A percentile compares a stretch with the other conserved stretches of the same genome.
Evolutionary conservation across 2,888 invertebrate genomes (phyloP).

Genomic region (Lysandra coridon): DNA sequence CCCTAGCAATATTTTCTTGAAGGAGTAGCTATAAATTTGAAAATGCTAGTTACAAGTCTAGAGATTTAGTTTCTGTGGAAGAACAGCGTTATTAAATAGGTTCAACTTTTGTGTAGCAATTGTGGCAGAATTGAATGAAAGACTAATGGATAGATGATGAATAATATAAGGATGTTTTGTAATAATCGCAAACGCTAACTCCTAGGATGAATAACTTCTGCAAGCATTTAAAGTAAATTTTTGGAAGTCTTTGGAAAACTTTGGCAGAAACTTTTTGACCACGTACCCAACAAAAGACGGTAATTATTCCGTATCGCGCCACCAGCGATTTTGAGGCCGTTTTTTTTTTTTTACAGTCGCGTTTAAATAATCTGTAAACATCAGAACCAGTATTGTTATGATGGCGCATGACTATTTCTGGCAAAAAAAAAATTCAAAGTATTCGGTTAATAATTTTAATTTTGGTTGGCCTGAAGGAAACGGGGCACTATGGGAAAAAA

Average conservation of each 20-base stretch:
- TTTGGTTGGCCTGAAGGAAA: too few relatives aligned
- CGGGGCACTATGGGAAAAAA: too few relatives aligned
- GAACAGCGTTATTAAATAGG: not conserved
- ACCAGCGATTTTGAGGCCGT: too few relatives aligned
- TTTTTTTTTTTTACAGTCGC: too few relatives aligned
- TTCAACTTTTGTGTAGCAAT: not conserved
- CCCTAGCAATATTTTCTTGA: not conserved
- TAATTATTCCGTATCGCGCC: too few relatives aligned
- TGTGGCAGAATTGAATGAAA: not conserved
- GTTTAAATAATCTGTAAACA: too few relatives aligned
- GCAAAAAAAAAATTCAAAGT: too few relatives aligned
- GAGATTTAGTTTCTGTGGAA: not conserved
- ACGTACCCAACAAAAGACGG: not conserved
- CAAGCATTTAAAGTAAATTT: not conserved
- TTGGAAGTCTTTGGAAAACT: not conserved
- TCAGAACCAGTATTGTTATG: too few relatives aligned
- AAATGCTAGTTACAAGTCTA: not conserved
- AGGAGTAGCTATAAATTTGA: not conserved
- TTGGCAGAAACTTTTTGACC: not conserved
- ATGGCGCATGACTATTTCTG: too few relatives aligned
- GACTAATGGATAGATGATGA: not conserved
- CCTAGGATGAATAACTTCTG: not conserved
- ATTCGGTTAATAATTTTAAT: too few relatives aligned
- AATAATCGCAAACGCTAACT: not conserved
- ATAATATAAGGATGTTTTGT: not conserved